Base-by-base conservation (phyloP, 2,888 invertebrate genomes). In the Labia minor region DNA sequence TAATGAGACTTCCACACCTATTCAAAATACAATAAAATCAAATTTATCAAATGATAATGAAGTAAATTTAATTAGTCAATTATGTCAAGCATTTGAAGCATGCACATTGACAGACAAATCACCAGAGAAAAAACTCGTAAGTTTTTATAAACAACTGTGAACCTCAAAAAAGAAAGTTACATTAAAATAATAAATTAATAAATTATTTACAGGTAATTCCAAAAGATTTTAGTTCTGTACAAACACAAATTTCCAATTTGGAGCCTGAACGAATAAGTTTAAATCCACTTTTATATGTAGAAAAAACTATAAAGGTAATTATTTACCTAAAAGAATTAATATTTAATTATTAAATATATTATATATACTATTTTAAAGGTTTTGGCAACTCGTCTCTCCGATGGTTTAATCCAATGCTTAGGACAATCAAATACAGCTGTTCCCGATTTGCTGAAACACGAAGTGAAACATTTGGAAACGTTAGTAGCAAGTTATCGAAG, bases 401-500 rank as follows among this genome's bases (percentile, higher is more conserved):
- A 85, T 68, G 84, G 85, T 0, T 77, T 88, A 62, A 77, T 81
- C 1, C 81, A 84, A 1, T 61, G 62, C 26, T 16, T 61, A 18
- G 33, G 62, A 18, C 61, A 20, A 18, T 26, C 49, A 37, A 65
- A 63, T 0, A 82, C 83, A 69, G 79, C 83, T 0, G 83, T 83
- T 0, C 81, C 80, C 0, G 80, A 84, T 68, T 80, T 82, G 0
- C 75, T 88, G n/a, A 83, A 85, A 73, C 81, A 82, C 0, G 87
- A 88, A 78, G 81, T 86, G 0, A 86, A 85, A 75, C 86, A 86
- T 74, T 77, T 89, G 61, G 86, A 87, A 74, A 82, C 85, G 70
- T 81, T 88, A 1, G 85, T 88, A 62, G 81, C 79, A 66, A 86
- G 86, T 49, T 89, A 86, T 74, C 85, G 85, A 81, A 84, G 85